Base-by-base conservation (phyloP, 2,113 vertebrate genomes). In the Hucho hucho region DNA sequence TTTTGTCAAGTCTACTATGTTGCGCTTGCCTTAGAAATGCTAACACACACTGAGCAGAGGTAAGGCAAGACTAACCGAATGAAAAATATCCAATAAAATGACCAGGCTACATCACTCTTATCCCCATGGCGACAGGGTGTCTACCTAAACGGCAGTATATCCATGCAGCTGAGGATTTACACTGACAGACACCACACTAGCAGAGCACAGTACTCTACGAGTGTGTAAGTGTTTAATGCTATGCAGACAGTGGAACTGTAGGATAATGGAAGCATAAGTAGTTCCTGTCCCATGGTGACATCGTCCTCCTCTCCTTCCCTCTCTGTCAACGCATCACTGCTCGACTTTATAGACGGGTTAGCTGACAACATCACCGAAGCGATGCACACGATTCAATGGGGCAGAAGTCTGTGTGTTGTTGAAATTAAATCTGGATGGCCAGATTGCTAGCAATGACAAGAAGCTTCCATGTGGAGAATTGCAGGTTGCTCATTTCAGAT, bases 181-280 rank as follows among this genome's bases (percentile, higher is more conserved):
- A 72, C 74, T 6, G 75, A 49, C 83, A 74, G 75, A 79, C 77
- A 74, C 76, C 77, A 70, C 78, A 79, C 81, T 81, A 4, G 0
- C 26, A 29, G 37, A 70, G 58, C 12, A 75, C 78, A 82, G 59
- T 78, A 75, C 24, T 29, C 22, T 0, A 2, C 78, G 76, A 70
- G 76, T 81, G 37, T 76, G 84, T 84, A 78, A 78, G 75, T 69
- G 7, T 64, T 75, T 84, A 88, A 83, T 80, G 64, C 25, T n/a
- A 66, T n/a, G 72, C 72, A 66, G 14, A 4, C 58, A 59, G 76
- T 25, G 67, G 43, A 56, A 2, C 77, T 79, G 78, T 72, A 70
- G 75, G 80, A 70, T 70, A 61, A 69, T 66, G 56, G 68, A 78
- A 72, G 58, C 76, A 72, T 83, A 76, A 84, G 86, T 68, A 67